Conservation (phyloP, 2,113 vertebrate species). For the Toxostoma redivivum region DNA sequence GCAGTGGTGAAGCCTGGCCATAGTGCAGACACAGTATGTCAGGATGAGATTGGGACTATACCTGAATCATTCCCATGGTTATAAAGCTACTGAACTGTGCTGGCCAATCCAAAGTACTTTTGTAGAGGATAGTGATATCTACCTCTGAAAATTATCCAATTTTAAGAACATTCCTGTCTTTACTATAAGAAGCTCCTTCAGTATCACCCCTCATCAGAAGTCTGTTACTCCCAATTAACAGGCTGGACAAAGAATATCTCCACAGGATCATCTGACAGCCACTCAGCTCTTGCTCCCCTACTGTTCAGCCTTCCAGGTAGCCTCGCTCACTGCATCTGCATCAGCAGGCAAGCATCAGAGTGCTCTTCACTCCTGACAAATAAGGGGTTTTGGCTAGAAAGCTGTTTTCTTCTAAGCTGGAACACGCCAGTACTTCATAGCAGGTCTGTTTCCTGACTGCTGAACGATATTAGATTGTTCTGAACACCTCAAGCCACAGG, state of each 20-base stretch:
- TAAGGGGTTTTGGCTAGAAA: not conserved
- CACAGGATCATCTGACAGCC: not conserved
- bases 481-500: not conserved
- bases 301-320: not conserved
- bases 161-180: not conserved
- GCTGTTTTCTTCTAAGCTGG: not conserved
- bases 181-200: not conserved
- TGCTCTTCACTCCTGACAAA: not conserved
- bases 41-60: not conserved
- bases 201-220: not conserved
- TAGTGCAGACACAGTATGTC: not conserved
- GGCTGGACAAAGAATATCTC: not conserved
- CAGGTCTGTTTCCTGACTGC: not conserved
- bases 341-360: not conserved
- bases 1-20: not conserved
- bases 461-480: not conserved
- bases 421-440: not conserved
- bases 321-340: accelerated
- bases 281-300: not conserved
- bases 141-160: not conserved
- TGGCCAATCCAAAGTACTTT: not conserved
- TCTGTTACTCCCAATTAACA: not conserved
- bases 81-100: not conserved
- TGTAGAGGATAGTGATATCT: not conserved
- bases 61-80: not conserved